These are phyloP conservation scores for Denticeps clupeoides DNA, from an alignment of 2,797 vertebrate genomes.

Conservation along the genomic window DNA sequence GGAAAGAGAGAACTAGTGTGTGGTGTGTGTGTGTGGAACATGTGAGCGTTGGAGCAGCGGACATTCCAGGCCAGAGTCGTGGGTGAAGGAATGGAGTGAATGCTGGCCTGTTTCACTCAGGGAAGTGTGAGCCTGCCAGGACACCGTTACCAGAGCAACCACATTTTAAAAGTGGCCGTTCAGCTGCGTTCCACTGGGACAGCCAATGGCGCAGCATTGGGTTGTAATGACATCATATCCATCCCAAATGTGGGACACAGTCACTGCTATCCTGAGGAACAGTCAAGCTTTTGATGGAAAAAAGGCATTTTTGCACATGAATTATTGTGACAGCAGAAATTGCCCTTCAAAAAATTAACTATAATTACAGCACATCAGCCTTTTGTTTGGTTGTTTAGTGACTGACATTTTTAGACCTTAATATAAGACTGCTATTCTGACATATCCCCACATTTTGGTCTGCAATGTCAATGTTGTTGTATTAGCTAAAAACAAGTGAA, in stretches of 20 bases:
- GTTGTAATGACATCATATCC: constrained; percentile 25
- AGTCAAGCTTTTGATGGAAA: not conserved
- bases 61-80: constrained; percentile 14
- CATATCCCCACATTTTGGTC: too few relatives aligned
- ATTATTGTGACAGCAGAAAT: too few relatives aligned
- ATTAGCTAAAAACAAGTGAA: too few relatives aligned
- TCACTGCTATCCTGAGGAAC: not conserved
- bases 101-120: constrained; percentile 6
- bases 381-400: too few relatives aligned
- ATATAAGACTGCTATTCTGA: too few relatives aligned
- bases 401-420: too few relatives aligned
- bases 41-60: not conserved
- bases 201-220: constrained; percentile 21
- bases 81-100: constrained; percentile 16
- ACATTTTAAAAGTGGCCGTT: constrained; percentile 30
- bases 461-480: too few relatives aligned
- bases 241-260: constrained; percentile 16
- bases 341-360: too few relatives aligned
- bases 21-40: not conserved
- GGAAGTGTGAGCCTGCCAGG: constrained; percentile 4
- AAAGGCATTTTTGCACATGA: too few relatives aligned
- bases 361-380: too few relatives aligned
- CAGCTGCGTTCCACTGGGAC: constrained; percentile 7
- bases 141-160: constrained; percentile 20
- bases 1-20: not conserved